Base-by-base conservation (phyloP, 2,797 vertebrate species). In the Eospalax fontanierii region DNA sequence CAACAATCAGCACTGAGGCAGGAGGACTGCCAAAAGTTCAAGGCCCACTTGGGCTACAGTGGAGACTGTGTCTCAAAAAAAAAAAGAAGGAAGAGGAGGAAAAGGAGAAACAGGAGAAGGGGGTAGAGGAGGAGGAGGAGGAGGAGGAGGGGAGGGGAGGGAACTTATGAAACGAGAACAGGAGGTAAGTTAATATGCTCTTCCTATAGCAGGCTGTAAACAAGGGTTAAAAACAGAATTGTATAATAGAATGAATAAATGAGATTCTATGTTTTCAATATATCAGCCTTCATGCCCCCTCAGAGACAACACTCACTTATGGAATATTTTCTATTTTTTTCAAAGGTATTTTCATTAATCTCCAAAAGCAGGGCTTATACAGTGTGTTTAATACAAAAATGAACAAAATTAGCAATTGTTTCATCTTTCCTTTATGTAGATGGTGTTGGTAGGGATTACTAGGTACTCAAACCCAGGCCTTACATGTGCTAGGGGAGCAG, bases 251-350 rank as follows among this genome's bases (percentile, higher is more conserved):
- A 66, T n/a, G 26, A 73, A 88, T 54, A 43, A 91, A 33, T 54
- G 71, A 66, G 11, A 40, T 63, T 80, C 74, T 5, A 80, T 50
- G 6, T 50, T 50, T 50, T 50, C 46, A 50, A 50, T 50, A 21
- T 66, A 38, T 50, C 57, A 65, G 80, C 61, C 28, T 76, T 75
- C 71, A 28, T 66, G 46, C 46, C 12, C 7, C 10, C 9, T 93
- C n/a, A 59, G 57, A 94, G 54, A 87, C 83, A 93, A 93, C 40
- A 87, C 1, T 81, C 73, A 74, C 26, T 80, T 86, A 43, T 35
- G 30, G 11, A 91, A 63, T 83, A 89, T 87, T 61, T 93, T 79
- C 33, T 50, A 87, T 74, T 50, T 93, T 75, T 78, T 79, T 30
- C 59, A 70, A 87, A 15, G 57, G 54, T 24, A 76, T 76, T 18